Conservation (phyloP, 2,888 invertebrate genomes). For the Drosophila greeni region DNA sequence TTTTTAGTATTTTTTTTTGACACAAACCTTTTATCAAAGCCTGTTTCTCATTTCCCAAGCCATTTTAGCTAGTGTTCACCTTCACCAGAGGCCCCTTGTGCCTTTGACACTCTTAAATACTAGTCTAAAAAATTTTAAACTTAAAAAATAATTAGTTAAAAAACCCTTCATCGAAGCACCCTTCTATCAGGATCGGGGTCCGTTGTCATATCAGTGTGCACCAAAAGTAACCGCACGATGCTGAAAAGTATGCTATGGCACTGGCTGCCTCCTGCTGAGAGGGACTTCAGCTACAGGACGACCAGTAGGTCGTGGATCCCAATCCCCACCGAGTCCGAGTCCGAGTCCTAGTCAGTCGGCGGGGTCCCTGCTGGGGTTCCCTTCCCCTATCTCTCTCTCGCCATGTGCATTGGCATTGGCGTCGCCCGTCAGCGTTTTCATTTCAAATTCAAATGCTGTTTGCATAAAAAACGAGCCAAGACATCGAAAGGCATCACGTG, state of each 20-base stretch:
- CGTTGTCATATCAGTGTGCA: slow-evolving; percentile 64
- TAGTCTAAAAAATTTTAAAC: neutral
- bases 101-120: neutral
- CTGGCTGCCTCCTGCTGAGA: slow-evolving; percentile 21
- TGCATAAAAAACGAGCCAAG: slow-evolving; percentile 64
- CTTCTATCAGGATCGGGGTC: neutral
- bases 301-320: slow-evolving; percentile 11
- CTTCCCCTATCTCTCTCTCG: too few relatives aligned
- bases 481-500: slow-evolving; percentile 50
- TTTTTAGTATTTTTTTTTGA: too few relatives aligned
- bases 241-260: slow-evolving; percentile 59
- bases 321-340: neutral
- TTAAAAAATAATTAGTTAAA: neutral
- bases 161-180: slow-evolving; percentile 1
- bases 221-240: slow-evolving; percentile 60
- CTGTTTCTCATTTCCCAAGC: neutral
- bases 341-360: neutral
- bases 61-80: neutral
- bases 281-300: slow-evolving; percentile 15
- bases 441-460: slow-evolving; percentile 73
- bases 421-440: slow-evolving; percentile 61
- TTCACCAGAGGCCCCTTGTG: neutral
- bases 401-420: slow-evolving; percentile 32
- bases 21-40: neutral
- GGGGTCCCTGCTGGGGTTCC: neutral